Percentiles rank a stretch among this genome's conserved stretches.
phyloP scores from a whole-genome alignment of 2,797 vertebrate species.

The Loriculus beryllinus region DNA sequence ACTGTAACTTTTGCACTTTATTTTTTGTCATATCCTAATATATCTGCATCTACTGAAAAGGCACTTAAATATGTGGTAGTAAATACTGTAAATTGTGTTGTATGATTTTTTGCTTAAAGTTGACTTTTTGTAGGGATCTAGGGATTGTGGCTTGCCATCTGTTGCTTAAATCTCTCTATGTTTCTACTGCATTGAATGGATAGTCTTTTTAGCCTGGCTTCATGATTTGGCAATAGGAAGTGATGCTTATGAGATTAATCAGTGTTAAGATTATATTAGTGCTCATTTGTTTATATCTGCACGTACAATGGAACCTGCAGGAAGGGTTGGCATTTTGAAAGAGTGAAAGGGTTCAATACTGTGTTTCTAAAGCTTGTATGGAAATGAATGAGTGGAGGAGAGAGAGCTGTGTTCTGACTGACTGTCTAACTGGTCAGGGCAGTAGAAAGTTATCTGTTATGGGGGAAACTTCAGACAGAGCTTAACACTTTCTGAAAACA shows the following conservation, averaged over 20 bases:
- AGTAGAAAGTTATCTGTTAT: neutral
- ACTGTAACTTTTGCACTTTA: neutral
- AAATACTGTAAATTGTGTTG: neutral
- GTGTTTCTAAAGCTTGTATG: neutral
- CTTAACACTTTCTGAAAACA: neutral
- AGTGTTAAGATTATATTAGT: neutral
- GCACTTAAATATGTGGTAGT: neutral
- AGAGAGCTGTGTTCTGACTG: neutral
- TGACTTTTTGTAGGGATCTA: neutral
- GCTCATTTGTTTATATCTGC: neutral
- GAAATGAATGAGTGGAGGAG: neutral
- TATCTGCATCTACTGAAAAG: neutral
- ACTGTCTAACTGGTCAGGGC: neutral
- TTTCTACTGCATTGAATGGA: neutral
- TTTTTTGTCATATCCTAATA: neutral
- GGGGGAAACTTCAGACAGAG: neutral
- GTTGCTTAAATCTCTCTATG: neutral
- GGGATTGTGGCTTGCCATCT: slow-evolving; percentile 4
- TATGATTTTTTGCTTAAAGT: neutral
- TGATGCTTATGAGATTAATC: neutral
- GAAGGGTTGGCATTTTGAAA: neutral
- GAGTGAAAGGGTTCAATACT: neutral
- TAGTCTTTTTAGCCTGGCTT: neutral
- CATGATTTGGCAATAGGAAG: neutral
- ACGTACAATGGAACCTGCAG: neutral